Conservation (phyloP, 2,888 invertebrate species). For the Mimachlamys varia region DNA sequence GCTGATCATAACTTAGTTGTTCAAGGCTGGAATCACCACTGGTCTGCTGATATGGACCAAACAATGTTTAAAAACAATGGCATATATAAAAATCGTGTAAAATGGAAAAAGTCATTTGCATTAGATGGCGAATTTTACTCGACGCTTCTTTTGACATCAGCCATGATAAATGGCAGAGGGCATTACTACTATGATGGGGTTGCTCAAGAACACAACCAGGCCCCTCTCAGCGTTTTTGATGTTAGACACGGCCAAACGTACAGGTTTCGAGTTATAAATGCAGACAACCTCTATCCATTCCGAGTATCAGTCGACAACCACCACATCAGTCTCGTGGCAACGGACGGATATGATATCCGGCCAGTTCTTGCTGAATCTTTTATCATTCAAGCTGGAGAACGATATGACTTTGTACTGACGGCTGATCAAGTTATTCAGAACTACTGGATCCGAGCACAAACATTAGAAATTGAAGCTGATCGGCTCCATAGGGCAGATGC, state of each 20-base stretch:
- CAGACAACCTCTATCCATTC: slow-evolving; percentile 55
- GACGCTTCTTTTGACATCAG: no score
- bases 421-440: slow-evolving; percentile 52
- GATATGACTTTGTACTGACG: slow-evolving; percentile 58
- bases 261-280: slow-evolving; percentile 58
- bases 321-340: slow-evolving; percentile 55
- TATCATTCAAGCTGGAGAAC: slow-evolving; percentile 59
- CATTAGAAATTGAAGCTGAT: slow-evolving; percentile 46
- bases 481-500: slow-evolving; percentile 31
- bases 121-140: no score
- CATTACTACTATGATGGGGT: slow-evolving; percentile 51
- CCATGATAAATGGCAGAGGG: slow-evolving; percentile 65
- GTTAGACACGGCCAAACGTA: slow-evolving; percentile 49
- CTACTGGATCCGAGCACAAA: slow-evolving; percentile 62
- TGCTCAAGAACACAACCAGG: slow-evolving; percentile 44
- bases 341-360: slow-evolving; percentile 57
- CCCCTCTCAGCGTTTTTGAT: slow-evolving; percentile 52
- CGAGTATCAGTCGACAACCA: slow-evolving; percentile 60
- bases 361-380: slow-evolving; percentile 49
- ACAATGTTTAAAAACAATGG: slow-evolving; percentile 47
- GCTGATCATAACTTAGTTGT: slow-evolving; percentile 41
- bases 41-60: slow-evolving; percentile 48
- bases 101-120: slow-evolving; percentile 42
- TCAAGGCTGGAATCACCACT: slow-evolving; percentile 65
- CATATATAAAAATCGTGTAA: slow-evolving; percentile 14